Percentiles rank a stretch among this genome's conserved stretches.
phyloP scores from a whole-genome alignment of 1,140 invertebrate genomes.

The Stenopsyche tienmushanensis region DNA sequence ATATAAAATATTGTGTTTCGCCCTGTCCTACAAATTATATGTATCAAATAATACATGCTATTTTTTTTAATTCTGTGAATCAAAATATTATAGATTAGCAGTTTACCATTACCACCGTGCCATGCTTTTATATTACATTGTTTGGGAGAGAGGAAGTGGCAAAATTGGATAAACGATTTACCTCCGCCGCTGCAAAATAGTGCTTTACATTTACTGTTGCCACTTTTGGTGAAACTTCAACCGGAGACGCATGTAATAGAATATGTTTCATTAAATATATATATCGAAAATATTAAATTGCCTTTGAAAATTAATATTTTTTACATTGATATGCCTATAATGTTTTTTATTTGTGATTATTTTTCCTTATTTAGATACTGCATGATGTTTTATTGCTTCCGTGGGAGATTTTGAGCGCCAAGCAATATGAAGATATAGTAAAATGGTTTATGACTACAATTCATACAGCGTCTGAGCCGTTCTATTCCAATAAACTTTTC shows the following conservation, averaged over 20 bases:
- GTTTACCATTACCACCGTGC: constrained; percentile 22
- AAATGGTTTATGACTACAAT: constrained; percentile 22
- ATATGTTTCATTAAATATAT: neutral
- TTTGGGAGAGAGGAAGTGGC: constrained; percentile 26
- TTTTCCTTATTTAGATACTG: constrained; percentile 24
- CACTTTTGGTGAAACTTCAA: constrained; percentile 24
- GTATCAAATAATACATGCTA: neutral
- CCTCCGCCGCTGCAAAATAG: constrained; percentile 19
- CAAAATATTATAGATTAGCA: constrained; percentile 26
- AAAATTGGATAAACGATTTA: constrained; percentile 15
- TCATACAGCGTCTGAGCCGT: constrained; percentile 17
- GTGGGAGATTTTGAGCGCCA: constrained; percentile 27
- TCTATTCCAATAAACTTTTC: constrained; percentile 32
- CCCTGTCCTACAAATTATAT: no score
- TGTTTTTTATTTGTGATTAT: no score
- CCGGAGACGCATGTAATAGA: constrained; percentile 19
- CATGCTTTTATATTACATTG: constrained; percentile 31
- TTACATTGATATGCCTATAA: no score
- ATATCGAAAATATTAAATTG: neutral
- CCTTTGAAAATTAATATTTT: constrained; percentile 1
- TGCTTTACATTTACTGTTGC: constrained; percentile 22
- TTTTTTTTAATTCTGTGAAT: constrained; percentile 3
- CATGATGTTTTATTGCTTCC: constrained; percentile 32
- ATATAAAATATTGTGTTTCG: no score
- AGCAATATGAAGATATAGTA: constrained; percentile 30